Conservation (phyloP, 2,113 vertebrate species). For the Athene cunicularia region DNA sequence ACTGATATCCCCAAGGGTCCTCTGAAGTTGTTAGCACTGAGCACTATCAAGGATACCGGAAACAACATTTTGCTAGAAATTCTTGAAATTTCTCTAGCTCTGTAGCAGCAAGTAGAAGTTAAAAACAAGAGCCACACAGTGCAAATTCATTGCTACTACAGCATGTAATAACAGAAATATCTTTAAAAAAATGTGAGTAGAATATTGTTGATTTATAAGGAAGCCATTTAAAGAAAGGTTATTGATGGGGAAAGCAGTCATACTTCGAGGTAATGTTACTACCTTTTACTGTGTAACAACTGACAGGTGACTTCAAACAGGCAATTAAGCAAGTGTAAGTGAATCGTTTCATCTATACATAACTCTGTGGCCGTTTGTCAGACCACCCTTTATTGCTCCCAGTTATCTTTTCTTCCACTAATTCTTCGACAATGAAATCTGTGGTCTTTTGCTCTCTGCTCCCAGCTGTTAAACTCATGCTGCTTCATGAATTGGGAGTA, state of each 20-base stretch:
- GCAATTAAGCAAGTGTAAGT: not conserved
- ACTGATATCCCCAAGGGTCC: not conserved
- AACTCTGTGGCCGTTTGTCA: not conserved
- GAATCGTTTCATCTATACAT: rapidly evolving
- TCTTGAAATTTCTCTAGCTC: not conserved
- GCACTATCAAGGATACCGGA: not conserved
- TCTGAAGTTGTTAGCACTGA: not conserved
- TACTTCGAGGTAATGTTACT: not conserved
- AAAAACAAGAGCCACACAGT: not conserved
- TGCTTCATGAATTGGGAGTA: not conserved
- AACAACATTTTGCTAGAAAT: not conserved
- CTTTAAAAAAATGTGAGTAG: not conserved
- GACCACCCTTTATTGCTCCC: not conserved
- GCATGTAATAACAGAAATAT: not conserved
- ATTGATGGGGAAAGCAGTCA: not conserved
- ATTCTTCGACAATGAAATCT: not conserved
- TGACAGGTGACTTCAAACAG: not conserved
- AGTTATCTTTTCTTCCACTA: not conserved
- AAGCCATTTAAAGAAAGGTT: not conserved
- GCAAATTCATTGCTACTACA: not conserved
- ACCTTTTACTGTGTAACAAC: not conserved
- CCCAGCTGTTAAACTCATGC: not conserved
- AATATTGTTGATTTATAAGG: not conserved
- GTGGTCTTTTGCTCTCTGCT: not conserved
- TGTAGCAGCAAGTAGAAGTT: not conserved